A percentile compares a stretch with the other conserved stretches of the same genome.
Conservation (phyloP, 1,140 invertebrate genomes). For the Periplaneta americana region DNA sequence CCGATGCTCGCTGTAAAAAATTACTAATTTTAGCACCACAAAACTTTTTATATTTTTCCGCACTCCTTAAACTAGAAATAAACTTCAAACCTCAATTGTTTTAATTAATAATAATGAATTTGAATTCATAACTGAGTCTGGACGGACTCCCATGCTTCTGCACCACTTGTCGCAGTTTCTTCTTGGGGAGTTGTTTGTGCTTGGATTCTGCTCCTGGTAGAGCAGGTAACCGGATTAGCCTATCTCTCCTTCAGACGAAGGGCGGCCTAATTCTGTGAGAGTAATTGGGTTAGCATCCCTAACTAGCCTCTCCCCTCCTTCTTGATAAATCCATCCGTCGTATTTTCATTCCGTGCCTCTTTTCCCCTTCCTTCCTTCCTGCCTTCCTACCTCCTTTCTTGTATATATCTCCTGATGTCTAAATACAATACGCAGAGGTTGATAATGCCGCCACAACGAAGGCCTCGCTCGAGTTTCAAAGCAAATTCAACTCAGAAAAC, state of each 20-base stretch:
- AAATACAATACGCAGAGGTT: too few relatives aligned
- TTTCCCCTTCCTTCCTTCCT: background rate
- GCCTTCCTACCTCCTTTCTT: background rate
- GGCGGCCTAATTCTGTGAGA: background rate
- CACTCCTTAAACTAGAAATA: background rate
- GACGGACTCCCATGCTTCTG: background rate
- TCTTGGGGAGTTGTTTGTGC: background rate
- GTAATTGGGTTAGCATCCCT: background rate
- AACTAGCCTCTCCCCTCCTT: background rate
- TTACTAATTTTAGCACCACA: background rate
- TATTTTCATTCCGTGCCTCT: too few relatives aligned
- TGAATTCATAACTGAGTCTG: background rate
- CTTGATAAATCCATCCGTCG: background rate
- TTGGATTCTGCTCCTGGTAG: background rate
- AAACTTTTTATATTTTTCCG: background rate
- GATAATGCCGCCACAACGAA: too few relatives aligned
- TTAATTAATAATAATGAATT: background rate
- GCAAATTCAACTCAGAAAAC: too few relatives aligned
- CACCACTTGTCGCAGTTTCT: background rate
- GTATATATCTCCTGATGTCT: too few relatives aligned
- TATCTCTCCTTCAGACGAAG: background rate
- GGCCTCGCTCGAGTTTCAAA: too few relatives aligned
- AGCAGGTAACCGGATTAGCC: background rate
- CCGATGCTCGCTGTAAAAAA: background rate
- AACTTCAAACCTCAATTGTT: background rate